Conservation (phyloP, 1,140 invertebrate genomes). For the Zaprionus tsacasi region DNA sequence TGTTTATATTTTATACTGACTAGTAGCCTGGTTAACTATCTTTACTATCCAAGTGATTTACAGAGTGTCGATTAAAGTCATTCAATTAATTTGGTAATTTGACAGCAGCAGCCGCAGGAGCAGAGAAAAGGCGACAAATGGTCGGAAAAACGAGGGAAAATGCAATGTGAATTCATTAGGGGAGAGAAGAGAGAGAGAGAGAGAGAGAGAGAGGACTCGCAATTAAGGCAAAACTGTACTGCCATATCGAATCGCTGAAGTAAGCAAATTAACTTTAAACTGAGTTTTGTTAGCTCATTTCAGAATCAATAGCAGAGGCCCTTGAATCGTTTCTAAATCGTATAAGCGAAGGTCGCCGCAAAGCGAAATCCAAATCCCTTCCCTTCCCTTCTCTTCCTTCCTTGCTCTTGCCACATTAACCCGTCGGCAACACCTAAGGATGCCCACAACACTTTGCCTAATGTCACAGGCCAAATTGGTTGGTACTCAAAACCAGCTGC, state of each 20-base stretch:
- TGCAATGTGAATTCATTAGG: not conserved
- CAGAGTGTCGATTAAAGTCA: slow-evolving; percentile 62
- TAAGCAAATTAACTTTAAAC: slow-evolving; percentile 33
- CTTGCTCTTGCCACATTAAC: not conserved
- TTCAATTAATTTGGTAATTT: slow-evolving; percentile 65
- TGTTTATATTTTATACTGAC: not conserved
- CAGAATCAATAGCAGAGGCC: slow-evolving; percentile 28
- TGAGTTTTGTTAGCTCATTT: slow-evolving; percentile 12
- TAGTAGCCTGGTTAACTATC: slow-evolving; percentile 23
- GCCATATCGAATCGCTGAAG: slow-evolving; percentile 22
- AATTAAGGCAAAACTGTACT: slow-evolving; percentile 6
- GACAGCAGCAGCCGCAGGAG: slow-evolving; percentile 16
- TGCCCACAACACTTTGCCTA: slow-evolving; percentile 43
- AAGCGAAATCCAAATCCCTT: slow-evolving; percentile 28
- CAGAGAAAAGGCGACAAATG: slow-evolving; percentile 54
- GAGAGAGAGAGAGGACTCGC: not conserved
- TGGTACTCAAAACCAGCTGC: slow-evolving; percentile 58
- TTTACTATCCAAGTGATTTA: slow-evolving; percentile 36
- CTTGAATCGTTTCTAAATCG: slow-evolving; percentile 11
- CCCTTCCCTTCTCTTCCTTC: not conserved
- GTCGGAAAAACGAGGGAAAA: slow-evolving; percentile 1
- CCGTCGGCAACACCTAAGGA: slow-evolving; percentile 33
- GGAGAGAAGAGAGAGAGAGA: slow-evolving; percentile 1
- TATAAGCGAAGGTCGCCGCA: slow-evolving; percentile 23
- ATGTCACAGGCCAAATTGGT: slow-evolving; percentile 63